Base-by-base conservation (phyloP, 2,797 vertebrate genomes). In the Anabas testudineus region DNA sequence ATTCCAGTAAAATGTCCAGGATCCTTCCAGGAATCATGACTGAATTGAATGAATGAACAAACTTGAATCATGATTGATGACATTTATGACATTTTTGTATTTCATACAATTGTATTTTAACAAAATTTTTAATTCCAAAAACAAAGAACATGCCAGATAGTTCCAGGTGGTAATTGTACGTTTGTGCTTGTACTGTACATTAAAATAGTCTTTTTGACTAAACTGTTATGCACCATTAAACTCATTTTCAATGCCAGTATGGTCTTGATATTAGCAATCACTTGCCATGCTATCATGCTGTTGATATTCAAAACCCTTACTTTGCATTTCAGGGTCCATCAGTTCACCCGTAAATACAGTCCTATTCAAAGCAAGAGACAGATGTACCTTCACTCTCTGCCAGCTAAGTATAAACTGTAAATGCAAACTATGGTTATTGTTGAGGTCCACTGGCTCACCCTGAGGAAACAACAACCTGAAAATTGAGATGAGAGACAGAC, bases 351-450 rank as follows among this genome's bases (percentile, higher is more conserved):
- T 68, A 19, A 72, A 70, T 55, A 61, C 74, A 76, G 4, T 2
- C 73, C 24, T 37, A 72, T 74, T 74, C 80, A 87, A 76, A 74
- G 19, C 26, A 30, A 21, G 24, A 54, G 21, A 65, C 42, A 56
- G 28, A 60, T 30, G 8, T 32, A 2, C 18, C 45, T 26, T 60
- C 47, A 63, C 45, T 32, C 30, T 65, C 53, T 48, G 14, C 51
- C 51, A 43, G 53, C 60, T 75, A 45, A 48, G 32, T 62, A 32
- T 67, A 79, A 83, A 73, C 67, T 76, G 77, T 47, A 74, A 59
- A 85, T 82, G 76, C 80, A 87, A 78, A 84, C 15, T 36, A 18
- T 10, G 69, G 53, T 60, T 72, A 41, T 74, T 52, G 66, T 76
- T 68, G 65, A 37, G 42, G 69, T 64, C 21, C 60, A 39, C 21